Conservation (phyloP, 2,797 vertebrate species). For the Phataginus tricuspis region DNA sequence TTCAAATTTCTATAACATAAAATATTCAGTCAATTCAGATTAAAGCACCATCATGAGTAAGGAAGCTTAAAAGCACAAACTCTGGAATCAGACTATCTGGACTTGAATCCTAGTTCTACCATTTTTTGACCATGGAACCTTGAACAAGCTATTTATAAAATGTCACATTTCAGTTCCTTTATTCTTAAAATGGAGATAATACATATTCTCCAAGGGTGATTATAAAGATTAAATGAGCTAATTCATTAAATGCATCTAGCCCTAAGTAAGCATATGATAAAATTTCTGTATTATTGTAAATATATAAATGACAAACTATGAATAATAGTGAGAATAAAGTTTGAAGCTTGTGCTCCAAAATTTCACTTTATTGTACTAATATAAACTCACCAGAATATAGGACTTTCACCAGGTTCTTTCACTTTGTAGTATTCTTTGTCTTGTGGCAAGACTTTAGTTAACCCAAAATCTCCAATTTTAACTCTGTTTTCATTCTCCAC, state of each 20-base stretch:
- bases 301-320: not conserved
- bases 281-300: not conserved
- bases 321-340: slow-evolving; percentile 28
- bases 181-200: not conserved
- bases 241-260: slow-evolving; percentile 15
- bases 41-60: not conserved
- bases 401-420: slow-evolving; percentile 97
- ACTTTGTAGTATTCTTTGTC: slow-evolving; percentile 99
- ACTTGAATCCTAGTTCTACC: not conserved
- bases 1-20: not conserved
- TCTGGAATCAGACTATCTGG: not conserved
- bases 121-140: not conserved
- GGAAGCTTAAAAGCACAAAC: slow-evolving; percentile 4
- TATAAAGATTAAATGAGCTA: slow-evolving; percentile 3
- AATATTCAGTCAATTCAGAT: not conserved
- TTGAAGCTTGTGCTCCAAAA: slow-evolving; percentile 19
- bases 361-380: slow-evolving; percentile 35
- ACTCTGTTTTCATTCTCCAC: slow-evolving; percentile 98
- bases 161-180: not conserved
- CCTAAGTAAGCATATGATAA: not conserved
- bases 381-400: slow-evolving; percentile 96
- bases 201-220: not conserved
- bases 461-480: slow-evolving; percentile 98
- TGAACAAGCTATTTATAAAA: not conserved
- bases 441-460: slow-evolving; percentile 97